Evolutionary conservation across 2,888 invertebrate species (phyloP).

Genomic region (Pheosia gnoma): DNA sequence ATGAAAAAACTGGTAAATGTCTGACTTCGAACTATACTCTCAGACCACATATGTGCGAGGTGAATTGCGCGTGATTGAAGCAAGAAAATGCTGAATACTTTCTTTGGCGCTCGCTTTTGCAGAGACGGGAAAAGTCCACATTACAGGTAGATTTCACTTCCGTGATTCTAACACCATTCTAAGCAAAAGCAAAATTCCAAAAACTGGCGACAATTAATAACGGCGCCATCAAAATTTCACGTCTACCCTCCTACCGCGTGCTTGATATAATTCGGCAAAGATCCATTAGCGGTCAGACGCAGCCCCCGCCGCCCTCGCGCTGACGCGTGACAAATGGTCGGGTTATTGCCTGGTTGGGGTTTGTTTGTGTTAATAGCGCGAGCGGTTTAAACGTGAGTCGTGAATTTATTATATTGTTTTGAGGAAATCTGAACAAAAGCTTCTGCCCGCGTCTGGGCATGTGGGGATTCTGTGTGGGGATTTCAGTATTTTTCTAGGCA

Average conservation of each 20-base stretch:
- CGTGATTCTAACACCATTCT: neutral
- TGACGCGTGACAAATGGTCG: constrained; percentile 54
- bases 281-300: constrained; percentile 50
- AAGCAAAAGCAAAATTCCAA: constrained; percentile 2
- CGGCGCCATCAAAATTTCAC: constrained; percentile 24
- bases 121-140: neutral
- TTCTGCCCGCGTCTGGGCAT: too few relatives aligned
- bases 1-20: too few relatives aligned
- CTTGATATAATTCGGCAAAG: constrained; percentile 34
- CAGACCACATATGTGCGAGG: too few relatives aligned
- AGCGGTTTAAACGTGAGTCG: neutral
- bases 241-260: constrained; percentile 16
- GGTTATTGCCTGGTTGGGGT: constrained; percentile 39
- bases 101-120: too few relatives aligned
- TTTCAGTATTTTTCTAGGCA: too few relatives aligned
- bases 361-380: constrained; percentile 7
- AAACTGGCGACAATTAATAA: constrained; percentile 31
- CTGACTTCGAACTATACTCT: too few relatives aligned
- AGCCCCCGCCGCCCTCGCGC: constrained; percentile 16
- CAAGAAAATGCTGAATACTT: too few relatives aligned
- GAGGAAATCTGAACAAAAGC: neutral
- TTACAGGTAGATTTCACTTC: constrained; percentile 1
- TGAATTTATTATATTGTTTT: constrained; percentile 3
- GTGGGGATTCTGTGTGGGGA: too few relatives aligned
- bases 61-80: too few relatives aligned